phyloP scores from a whole-genome alignment of 2,888 invertebrate species.

The Pollenia amentaria region DNA sequence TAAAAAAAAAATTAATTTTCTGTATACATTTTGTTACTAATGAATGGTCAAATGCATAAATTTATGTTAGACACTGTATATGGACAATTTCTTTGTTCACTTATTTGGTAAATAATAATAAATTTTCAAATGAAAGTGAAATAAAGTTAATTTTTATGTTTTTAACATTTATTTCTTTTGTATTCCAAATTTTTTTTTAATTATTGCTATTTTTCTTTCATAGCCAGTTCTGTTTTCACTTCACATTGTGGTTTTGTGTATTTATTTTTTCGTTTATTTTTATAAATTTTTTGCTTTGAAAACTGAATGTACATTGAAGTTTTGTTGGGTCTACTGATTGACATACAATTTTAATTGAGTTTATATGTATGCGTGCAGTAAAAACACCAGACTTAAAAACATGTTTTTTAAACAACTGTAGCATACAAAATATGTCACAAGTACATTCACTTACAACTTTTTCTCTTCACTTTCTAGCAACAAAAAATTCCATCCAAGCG shows the following conservation, averaged over 20 bases:
- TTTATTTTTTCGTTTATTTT: background rate
- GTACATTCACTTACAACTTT: constrained; percentile 50
- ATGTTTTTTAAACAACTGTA: constrained; percentile 12
- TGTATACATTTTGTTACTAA: too few species aligned
- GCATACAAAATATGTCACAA: constrained; percentile 13
- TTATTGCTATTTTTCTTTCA: background rate
- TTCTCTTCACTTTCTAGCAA: constrained; percentile 19
- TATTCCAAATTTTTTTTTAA: constrained; percentile 4
- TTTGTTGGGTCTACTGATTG: too few species aligned
- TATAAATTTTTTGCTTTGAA: background rate
- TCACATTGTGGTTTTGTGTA: background rate
- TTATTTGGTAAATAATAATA: constrained; percentile 20
- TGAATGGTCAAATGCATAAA: background rate
- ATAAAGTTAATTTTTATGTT: constrained; percentile 1
- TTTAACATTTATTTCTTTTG: background rate
- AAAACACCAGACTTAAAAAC: background rate
- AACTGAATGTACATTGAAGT: background rate
- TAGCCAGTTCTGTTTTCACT: constrained; percentile 32
- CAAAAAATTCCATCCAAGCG: constrained; percentile 8
- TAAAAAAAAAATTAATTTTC: too few species aligned
- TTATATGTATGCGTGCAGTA: background rate
- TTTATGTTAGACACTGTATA: background rate
- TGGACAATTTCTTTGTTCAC: constrained; percentile 3
- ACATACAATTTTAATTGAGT: too few species aligned
- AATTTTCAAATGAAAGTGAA: constrained; percentile 58